These are phyloP conservation scores for Phasia obesa DNA, from an alignment of 2,888 invertebrate species.

Conservation along the genomic window DNA sequence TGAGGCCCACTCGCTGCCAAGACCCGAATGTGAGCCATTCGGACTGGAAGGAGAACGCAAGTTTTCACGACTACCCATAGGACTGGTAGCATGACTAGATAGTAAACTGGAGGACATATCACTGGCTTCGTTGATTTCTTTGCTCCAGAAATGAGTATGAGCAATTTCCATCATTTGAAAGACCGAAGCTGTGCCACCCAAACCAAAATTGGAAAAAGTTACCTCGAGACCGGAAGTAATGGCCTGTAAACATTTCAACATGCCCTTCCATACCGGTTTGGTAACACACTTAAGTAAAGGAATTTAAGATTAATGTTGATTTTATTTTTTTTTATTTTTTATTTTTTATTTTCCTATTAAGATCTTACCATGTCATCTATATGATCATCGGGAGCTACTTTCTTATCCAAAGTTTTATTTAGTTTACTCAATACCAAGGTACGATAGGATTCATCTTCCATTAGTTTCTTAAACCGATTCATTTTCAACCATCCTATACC, in stretches of 20 bases:
- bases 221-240: conserved; percentile 95
- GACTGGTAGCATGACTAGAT: conserved; percentile 82
- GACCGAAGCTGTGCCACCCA: conserved; percentile 98
- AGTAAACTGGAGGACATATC: conserved; percentile 82
- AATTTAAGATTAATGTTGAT: not conserved
- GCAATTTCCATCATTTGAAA: conserved; percentile 99
- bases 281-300: conserved; percentile 86
- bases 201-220: conserved; percentile 95
- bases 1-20: conserved; percentile 85
- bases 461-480: conserved; percentile 94
- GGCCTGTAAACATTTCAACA: conserved; percentile 95
- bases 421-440: conserved; percentile 97
- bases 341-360: not conserved
- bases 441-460: conserved; percentile 99
- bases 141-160: conserved; percentile 99
- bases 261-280: conserved; percentile 97
- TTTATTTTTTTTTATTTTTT: no score
- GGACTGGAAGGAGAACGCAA: conserved; percentile 85
- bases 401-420: conserved; percentile 95
- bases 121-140: conserved; percentile 87
- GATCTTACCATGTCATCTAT: conserved; percentile 96
- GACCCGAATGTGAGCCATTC: conserved; percentile 81
- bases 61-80: conserved; percentile 88
- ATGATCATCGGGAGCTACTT: conserved; percentile 97
- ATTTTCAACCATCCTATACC: conserved; percentile 97